Conservation (phyloP, 2,113 vertebrate genomes). For the Chitala chitala region DNA sequence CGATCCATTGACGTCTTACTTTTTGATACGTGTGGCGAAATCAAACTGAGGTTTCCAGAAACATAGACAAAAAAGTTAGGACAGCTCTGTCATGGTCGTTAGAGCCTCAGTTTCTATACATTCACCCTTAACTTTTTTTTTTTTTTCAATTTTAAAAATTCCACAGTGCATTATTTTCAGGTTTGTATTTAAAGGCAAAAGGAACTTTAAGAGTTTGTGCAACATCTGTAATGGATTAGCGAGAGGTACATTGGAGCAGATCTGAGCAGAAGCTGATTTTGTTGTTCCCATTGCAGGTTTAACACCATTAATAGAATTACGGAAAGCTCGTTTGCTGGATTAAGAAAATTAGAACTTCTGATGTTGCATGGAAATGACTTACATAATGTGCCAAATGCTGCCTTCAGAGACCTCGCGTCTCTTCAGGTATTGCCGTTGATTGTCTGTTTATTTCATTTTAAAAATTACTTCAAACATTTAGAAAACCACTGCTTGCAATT, state of each 20-base stretch:
- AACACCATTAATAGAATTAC: slow-evolving; percentile 78
- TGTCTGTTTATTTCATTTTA: background rate
- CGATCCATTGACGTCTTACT: background rate
- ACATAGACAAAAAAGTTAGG: background rate
- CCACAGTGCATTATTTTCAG: background rate
- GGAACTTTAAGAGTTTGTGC: background rate
- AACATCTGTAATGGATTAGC: background rate
- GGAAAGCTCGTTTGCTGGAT: slow-evolving; percentile 66
- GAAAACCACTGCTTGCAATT: background rate
- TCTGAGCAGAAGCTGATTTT: background rate
- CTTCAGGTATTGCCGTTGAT: slow-evolving; percentile 71
- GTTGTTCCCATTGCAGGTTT: slow-evolving; percentile 61
- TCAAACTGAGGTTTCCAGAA: background rate
- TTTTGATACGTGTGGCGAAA: too few relatives aligned
- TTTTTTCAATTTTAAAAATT: background rate
- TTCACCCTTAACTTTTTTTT: too few relatives aligned
- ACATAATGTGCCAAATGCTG: slow-evolving; percentile 67
- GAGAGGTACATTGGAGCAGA: background rate
- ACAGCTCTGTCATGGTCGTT: background rate
- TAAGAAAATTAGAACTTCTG: slow-evolving; percentile 77
- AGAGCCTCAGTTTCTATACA: background rate
- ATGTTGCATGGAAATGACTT: slow-evolving; percentile 89
- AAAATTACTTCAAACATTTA: background rate
- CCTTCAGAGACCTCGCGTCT: slow-evolving; percentile 71
- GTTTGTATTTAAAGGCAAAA: too few relatives aligned